These are phyloP conservation scores for Hippotragus niger DNA, from an alignment of 2,113 vertebrate genomes.

Conservation along the genomic window DNA sequence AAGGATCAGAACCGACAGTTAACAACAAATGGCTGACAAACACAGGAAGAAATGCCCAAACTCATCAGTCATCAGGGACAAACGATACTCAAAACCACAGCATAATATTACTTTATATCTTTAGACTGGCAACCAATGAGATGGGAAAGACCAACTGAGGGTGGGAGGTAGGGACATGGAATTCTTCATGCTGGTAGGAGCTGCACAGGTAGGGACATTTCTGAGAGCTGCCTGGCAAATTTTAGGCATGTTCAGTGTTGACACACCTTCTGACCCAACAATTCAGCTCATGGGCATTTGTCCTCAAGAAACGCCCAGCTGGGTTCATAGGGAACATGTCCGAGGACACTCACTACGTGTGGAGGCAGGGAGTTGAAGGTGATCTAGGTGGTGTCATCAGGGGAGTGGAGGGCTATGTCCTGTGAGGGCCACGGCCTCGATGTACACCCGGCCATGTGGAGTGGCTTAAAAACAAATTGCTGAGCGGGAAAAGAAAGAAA, in stretches of 20 bases:
- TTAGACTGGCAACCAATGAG: not conserved
- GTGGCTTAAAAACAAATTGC: not conserved
- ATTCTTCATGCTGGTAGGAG: too few relatives aligned
- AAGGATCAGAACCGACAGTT: not conserved
- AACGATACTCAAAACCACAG: not conserved
- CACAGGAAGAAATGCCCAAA: not conserved
- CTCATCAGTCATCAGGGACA: not conserved
- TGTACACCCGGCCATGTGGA: not conserved
- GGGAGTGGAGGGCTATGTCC: not conserved
- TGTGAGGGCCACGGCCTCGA: not conserved
- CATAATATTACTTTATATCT: not conserved
- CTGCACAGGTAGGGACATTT: fast-evolving
- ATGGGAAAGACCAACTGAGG: not conserved
- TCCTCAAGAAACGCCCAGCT: not conserved
- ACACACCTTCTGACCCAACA: not conserved
- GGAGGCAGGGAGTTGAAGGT: not conserved
- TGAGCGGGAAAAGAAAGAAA: not conserved
- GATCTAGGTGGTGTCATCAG: not conserved
- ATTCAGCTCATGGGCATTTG: not conserved
- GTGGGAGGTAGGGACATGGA: not conserved
- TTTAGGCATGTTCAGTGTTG: not conserved
- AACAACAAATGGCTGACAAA: not conserved
- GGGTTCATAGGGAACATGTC: not conserved
- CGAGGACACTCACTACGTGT: not conserved
- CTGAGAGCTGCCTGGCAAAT: not conserved